Percentiles rank a stretch among this genome's conserved stretches.
phyloP scores from a whole-genome alignment of 2,113 vertebrate genomes.

The Pardalotus punctatus region DNA sequence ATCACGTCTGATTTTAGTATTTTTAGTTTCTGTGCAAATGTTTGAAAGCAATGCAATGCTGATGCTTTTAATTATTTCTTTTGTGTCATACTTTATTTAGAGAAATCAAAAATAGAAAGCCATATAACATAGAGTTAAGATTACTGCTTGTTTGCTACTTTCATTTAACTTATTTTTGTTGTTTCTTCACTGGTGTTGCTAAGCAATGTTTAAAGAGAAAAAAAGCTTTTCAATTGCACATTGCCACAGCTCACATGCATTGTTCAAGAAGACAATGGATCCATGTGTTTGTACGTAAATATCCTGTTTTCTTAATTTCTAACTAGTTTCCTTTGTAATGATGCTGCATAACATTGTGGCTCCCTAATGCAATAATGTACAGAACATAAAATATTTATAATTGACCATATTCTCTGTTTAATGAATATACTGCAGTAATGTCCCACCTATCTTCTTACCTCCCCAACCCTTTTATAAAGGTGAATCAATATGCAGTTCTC shows the following conservation, averaged over 20 bases:
- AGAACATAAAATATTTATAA: conserved; percentile 84
- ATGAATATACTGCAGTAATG: conserved; percentile 72
- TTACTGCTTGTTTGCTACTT: conserved; percentile 72
- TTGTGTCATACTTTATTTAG: conserved; percentile 72
- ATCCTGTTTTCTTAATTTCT: conserved; percentile 70
- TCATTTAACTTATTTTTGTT: conserved; percentile 78
- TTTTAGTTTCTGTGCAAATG: conserved; percentile 76
- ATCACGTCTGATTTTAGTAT: conserved; percentile 67
- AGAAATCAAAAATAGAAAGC: conserved; percentile 80
- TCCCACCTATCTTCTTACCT: conserved; percentile 31
- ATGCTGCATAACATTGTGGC: conserved; percentile 81
- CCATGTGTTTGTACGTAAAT: conserved; percentile 69
- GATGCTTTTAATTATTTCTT: conserved; percentile 68
- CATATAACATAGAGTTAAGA: conserved; percentile 77
- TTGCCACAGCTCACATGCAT: conserved; percentile 56
- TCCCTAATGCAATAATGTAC: conserved; percentile 93
- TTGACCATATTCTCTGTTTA: conserved; percentile 79
- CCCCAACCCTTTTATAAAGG: conserved; percentile 65
- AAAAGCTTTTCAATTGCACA: conserved; percentile 69
- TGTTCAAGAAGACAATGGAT: conserved; percentile 67
- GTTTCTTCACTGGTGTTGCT: conserved; percentile 67
- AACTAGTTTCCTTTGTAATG: conserved; percentile 74
- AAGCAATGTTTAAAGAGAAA: conserved; percentile 67
- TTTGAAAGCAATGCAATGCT: conserved; percentile 75
- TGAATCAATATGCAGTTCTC: conserved; percentile 66